Conservation (phyloP, 1,140 invertebrate species). For the Drosophila guanche region DNA sequence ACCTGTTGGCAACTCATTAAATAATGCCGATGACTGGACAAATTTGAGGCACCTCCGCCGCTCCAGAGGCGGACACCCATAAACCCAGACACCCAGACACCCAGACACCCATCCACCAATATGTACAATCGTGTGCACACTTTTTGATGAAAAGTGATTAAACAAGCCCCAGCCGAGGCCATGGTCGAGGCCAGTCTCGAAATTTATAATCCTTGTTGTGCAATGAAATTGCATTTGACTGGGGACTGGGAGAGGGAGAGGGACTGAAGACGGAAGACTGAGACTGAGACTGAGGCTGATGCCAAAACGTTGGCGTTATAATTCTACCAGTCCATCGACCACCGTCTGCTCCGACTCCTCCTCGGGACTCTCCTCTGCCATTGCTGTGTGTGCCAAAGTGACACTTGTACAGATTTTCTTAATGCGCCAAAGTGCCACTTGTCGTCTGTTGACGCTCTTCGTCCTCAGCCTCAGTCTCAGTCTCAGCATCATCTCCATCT, state of each 20-base stretch:
- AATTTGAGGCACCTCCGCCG: conserved; percentile 41
- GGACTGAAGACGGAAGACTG: too few relatives aligned
- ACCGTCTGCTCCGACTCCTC: conserved; percentile 7
- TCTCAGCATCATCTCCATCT: background rate
- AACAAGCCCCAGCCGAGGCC: conserved; percentile 48
- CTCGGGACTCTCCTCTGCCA: background rate
- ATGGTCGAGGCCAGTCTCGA: conserved; percentile 25
- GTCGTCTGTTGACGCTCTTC: conserved; percentile 75
- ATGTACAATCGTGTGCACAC: background rate
- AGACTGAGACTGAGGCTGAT: conserved; percentile 7
- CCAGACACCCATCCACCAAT: too few relatives aligned
- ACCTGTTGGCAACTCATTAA: conserved; percentile 82
- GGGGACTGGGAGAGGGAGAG: background rate
- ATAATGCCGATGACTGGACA: conserved; percentile 83
- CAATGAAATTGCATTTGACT: conserved; percentile 63
- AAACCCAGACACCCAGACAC: too few relatives aligned
- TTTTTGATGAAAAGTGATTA: conserved; percentile 72
- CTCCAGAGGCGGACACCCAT: background rate
- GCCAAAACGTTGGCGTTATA: conserved; percentile 72
- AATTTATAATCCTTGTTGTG: conserved; percentile 77
- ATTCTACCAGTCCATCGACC: conserved; percentile 47
- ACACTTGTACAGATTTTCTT: conserved; percentile 82
- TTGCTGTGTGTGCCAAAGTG: conserved; percentile 71
- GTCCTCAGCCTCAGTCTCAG: conserved; percentile 8
- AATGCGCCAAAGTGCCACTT: conserved; percentile 81